Conservation (phyloP, 1,140 invertebrate genomes). For the Epicauta chinensis region DNA sequence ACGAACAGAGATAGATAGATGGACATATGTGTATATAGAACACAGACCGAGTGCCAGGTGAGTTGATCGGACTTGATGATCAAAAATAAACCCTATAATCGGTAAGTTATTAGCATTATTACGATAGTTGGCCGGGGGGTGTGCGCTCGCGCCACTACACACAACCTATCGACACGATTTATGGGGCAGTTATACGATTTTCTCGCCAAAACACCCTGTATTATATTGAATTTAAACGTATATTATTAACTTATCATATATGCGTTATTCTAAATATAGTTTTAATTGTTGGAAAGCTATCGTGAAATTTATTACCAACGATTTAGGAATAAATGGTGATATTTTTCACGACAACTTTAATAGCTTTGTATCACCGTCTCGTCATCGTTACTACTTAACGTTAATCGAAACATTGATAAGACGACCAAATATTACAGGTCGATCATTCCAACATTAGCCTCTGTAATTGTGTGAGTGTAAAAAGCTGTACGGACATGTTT, state of each 20-base stretch:
- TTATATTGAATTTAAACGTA: constrained; percentile 4
- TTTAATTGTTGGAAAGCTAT: constrained; percentile 8
- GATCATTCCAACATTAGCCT: constrained; percentile 26
- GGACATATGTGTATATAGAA: too few relatives aligned
- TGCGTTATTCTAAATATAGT: constrained; percentile 4
- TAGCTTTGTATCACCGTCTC: constrained; percentile 12
- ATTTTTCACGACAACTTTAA: constrained; percentile 12
- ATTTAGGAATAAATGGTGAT: constrained; percentile 7
- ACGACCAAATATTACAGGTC: neutral
- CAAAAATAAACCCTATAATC: constrained; percentile 25
- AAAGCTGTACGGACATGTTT: constrained; percentile 33
- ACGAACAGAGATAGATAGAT: constrained; percentile 3
- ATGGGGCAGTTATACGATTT: neutral
- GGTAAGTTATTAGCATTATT: constrained; percentile 30
- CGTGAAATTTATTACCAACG: constrained; percentile 9
- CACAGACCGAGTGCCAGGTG: constrained; percentile 19
- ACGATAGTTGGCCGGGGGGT: constrained; percentile 23
- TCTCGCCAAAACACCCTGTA: constrained; percentile 3
- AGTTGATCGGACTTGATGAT: constrained; percentile 25
- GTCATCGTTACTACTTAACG: too few relatives aligned
- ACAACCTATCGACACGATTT: neutral
- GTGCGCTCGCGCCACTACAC: constrained; percentile 2
- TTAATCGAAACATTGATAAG: too few relatives aligned
- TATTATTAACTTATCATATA: neutral
- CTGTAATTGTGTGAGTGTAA: constrained; percentile 35